Evolutionary conservation across 2,888 invertebrate species (phyloP).

Genomic region (Amphipoea oculea): DNA sequence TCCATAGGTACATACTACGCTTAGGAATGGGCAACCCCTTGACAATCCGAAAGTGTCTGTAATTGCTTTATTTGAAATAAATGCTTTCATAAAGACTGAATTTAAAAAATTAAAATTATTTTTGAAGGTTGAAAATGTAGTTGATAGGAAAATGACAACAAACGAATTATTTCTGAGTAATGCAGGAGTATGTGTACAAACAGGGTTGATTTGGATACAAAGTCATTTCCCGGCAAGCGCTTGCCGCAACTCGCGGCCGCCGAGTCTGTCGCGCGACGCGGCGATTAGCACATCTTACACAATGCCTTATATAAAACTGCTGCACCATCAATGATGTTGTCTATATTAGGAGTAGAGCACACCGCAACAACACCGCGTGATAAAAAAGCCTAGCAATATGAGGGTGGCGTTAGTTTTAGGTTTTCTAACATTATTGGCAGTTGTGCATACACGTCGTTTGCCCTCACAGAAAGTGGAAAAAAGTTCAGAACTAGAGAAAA

Average conservation of each 20-base stretch:
- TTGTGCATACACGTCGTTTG: constrained; percentile 79
- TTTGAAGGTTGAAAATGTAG: neutral
- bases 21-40: neutral
- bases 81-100: neutral
- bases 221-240: constrained; percentile 55
- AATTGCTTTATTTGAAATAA: neutral
- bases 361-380: constrained; percentile 72
- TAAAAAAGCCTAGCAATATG: constrained; percentile 75
- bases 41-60: neutral
- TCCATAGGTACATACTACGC: neutral
- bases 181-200: neutral
- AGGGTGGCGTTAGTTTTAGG: constrained; percentile 80
- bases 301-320: constrained; percentile 89
- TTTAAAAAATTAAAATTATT: neutral
- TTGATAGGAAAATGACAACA: neutral
- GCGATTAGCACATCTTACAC: constrained; percentile 86
- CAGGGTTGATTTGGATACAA: constrained; percentile 46
- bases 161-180: constrained; percentile 2
- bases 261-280: constrained; percentile 80
- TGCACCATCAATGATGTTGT: constrained; percentile 83
- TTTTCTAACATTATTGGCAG: constrained; percentile 74
- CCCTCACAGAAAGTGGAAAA: constrained; percentile 71
- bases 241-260: constrained; percentile 75
- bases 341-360: constrained; percentile 83
- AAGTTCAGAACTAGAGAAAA: constrained; percentile 64